Evolutionary conservation across 2,113 vertebrate genomes (phyloP).

Genomic region (Orthonyx spaldingii): DNA sequence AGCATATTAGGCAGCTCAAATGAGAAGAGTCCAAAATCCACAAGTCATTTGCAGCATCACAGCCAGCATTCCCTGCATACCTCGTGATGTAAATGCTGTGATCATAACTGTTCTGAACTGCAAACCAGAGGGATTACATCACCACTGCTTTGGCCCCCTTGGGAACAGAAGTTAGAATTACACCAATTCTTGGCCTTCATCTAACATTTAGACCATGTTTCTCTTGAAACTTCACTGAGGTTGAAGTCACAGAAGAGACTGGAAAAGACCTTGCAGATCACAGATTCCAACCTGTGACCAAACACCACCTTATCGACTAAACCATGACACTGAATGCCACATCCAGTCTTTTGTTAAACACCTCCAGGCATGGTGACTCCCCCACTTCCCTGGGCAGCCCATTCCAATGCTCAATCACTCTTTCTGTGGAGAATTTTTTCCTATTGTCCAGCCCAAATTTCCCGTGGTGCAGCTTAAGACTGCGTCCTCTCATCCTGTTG

Average conservation of each 20-base stretch:
- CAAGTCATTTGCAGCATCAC: background rate
- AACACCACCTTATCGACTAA: background rate
- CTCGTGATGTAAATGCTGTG: background rate
- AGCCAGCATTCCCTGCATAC: background rate
- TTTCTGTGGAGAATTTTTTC: background rate
- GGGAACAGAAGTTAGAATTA: background rate
- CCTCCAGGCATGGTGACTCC: background rate
- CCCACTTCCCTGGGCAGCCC: background rate
- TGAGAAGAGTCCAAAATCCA: background rate
- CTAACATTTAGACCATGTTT: background rate
- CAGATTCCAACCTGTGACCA: fast-evolving
- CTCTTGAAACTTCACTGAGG: background rate
- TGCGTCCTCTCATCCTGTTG: background rate
- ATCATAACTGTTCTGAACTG: background rate
- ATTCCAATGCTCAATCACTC: background rate
- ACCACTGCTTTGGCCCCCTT: background rate
- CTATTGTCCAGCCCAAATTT: background rate
- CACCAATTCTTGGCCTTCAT: background rate
- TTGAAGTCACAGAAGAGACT: background rate
- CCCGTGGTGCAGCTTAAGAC: background rate
- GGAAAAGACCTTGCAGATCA: background rate
- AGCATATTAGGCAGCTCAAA: background rate
- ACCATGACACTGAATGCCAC: background rate
- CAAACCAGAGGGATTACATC: background rate
- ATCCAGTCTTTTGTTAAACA: background rate